Conservation (phyloP, 1,140 invertebrate species). For the Teleogryllus occipitalis region DNA sequence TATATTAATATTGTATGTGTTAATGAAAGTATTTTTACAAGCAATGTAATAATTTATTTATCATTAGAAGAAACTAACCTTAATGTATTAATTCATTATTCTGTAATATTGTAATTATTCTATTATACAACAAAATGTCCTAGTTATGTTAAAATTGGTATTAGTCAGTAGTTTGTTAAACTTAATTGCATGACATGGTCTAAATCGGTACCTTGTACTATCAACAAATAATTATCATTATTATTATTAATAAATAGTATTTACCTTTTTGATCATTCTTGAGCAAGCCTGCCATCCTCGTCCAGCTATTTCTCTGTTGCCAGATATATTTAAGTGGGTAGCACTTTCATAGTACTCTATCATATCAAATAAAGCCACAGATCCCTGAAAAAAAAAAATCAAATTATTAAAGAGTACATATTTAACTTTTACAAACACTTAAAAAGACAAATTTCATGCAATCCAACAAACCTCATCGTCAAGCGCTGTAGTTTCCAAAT, state of each 20-base stretch:
- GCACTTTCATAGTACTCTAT: slow-evolving; percentile 85
- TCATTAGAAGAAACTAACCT: too few relatives aligned
- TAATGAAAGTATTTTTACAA: too few relatives aligned
- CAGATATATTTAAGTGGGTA: slow-evolving; percentile 65
- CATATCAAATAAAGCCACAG: slow-evolving; percentile 79
- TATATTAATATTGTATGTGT: too few relatives aligned
- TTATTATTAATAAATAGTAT: slow-evolving; percentile 10
- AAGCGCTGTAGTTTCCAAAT: slow-evolving; percentile 57
- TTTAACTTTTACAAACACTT: background rate
- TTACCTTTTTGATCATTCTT: slow-evolving; percentile 69
- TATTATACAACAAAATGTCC: too few relatives aligned
- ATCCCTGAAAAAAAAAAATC: slow-evolving; percentile 33
- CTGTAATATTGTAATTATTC: too few relatives aligned
- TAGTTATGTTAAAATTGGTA: too few relatives aligned
- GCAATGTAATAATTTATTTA: too few relatives aligned
- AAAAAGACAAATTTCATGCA: background rate
- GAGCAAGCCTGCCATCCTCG: slow-evolving; percentile 75
- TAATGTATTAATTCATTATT: too few relatives aligned
- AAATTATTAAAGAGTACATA: background rate
- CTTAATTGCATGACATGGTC: too few relatives aligned
- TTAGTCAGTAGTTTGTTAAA: too few relatives aligned
- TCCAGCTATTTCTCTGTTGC: slow-evolving; percentile 59
- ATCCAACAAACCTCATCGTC: slow-evolving; percentile 52
- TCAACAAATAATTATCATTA: too few relatives aligned
- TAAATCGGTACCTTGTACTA: too few relatives aligned